These are phyloP conservation scores for Sebastes cheni DNA, from an alignment of 2,797 vertebrate genomes.

Conservation along the genomic window DNA sequence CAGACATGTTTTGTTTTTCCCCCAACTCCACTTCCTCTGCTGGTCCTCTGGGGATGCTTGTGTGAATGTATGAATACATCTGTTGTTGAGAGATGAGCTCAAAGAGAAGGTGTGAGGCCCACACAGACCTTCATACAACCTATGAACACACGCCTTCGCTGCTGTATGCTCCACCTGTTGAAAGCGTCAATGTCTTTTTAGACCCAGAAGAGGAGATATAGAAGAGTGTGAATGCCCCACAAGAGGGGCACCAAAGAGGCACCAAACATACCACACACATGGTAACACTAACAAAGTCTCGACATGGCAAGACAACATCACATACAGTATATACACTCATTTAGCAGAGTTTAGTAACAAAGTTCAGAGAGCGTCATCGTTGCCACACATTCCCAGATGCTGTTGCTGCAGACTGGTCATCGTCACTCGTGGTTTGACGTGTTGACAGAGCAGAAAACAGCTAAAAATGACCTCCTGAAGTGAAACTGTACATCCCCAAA, in stretches of 20 bases:
- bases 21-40: conserved; percentile 13
- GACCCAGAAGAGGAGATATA: background rate
- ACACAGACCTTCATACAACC: conserved; percentile 23
- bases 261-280: conserved; percentile 25
- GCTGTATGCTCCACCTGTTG: conserved; percentile 20
- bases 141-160: background rate
- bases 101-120: conserved; percentile 35
- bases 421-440: background rate
- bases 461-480: conserved; percentile 2
- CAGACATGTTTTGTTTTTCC: conserved; percentile 14
- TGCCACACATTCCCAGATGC: conserved; percentile 1
- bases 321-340: background rate
- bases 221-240: conserved; percentile 11
- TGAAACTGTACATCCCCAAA: conserved; percentile 27
- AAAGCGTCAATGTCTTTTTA: conserved; percentile 9
- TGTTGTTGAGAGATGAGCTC: conserved; percentile 27
- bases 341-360: background rate
- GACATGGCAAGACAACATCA: background rate
- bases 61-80: conserved; percentile 41
- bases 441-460: conserved; percentile 34
- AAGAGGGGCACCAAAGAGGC: background rate
- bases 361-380: background rate
- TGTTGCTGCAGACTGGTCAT: background rate
- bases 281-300: background rate
- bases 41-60: conserved; percentile 4